Percentiles rank a stretch among this genome's conserved stretches.
These are phyloP conservation scores for Rhynchopsitta pachyrhyncha DNA, from an alignment of 2,113 vertebrate species.

Conservation along the genomic window DNA sequence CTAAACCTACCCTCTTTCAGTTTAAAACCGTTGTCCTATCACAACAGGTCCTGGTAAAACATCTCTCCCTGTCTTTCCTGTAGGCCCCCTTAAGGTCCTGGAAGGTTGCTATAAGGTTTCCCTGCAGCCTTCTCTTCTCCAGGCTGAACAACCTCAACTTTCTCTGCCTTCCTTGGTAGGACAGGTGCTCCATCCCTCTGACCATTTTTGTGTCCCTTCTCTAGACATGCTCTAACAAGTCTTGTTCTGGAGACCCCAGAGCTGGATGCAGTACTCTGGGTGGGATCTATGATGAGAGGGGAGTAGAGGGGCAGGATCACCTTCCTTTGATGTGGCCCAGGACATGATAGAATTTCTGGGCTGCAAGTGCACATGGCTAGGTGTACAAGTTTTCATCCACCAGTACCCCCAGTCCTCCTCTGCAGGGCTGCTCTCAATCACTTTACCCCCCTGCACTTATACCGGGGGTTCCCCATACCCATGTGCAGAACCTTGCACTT, in stretches of 20 bases:
- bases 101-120: neutral
- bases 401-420: neutral
- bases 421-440: neutral
- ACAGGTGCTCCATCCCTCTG: neutral
- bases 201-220: neutral
- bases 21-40: neutral
- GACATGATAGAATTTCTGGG: rapidly evolving
- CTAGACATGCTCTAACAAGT: neutral
- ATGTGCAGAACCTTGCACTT: neutral
- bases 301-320: neutral
- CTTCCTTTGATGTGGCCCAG: neutral
- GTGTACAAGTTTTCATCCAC: neutral
- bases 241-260: neutral
- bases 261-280: neutral
- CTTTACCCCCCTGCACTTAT: neutral
- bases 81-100: rapidly evolving
- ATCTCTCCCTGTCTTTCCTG: neutral
- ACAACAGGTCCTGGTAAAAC: neutral
- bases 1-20: neutral
- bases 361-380: rapidly evolving
- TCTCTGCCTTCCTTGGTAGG: neutral
- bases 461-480: rapidly evolving
- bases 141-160: neutral
- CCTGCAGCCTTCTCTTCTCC: neutral
- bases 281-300: neutral